Base-by-base conservation (phyloP, 1,140 invertebrate genomes). In the Lerema accius region DNA sequence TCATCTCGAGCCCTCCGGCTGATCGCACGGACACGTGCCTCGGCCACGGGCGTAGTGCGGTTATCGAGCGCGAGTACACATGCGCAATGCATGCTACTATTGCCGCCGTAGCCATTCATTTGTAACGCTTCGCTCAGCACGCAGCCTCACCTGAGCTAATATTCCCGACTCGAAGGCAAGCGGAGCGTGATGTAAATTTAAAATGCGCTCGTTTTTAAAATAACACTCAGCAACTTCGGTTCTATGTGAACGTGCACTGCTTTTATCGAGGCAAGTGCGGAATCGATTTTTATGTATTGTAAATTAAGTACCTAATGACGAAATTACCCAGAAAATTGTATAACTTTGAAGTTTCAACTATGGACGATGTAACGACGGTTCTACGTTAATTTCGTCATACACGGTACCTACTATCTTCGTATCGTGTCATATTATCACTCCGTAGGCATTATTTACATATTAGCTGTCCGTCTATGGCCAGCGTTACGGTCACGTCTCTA, bases 41-140 rank as follows among this genome's bases (percentile, higher is more conserved):
- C 70, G 65, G 64, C 69, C 75, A 75, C 75, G 77, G 73, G 62
- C 78, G 81, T 82, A 85, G 78, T 86, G 83, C 82, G 82, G 78
- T 73, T 87, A 88, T 90, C 82, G 86, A 88, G 72, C 84, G 79
- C 77, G 76, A 70, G 84, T 84, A 82, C 75, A 84, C 85, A 84
- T 90, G 84, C 87, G 87, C 83, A 85, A 46, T 74, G 67, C 63
- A 35, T 76, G 13, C 49, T 75, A 80, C 74, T 83, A 81, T 73
- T 53, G 63, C 67, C 63, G 62, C 70, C 74, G 72, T 71, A 66
- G 73, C 80, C 86, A 89, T 89, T 89, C 86, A 89, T 84, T 84
- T 83, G 66, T 75, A 73, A 76, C 72, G 73, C 67, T 68, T 66
- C 63, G 53, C 67, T 64, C 65, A 69, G 69, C 66, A 45, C 13